phyloP scores from a whole-genome alignment of 2,113 vertebrate species.

The Numida meleagris region DNA sequence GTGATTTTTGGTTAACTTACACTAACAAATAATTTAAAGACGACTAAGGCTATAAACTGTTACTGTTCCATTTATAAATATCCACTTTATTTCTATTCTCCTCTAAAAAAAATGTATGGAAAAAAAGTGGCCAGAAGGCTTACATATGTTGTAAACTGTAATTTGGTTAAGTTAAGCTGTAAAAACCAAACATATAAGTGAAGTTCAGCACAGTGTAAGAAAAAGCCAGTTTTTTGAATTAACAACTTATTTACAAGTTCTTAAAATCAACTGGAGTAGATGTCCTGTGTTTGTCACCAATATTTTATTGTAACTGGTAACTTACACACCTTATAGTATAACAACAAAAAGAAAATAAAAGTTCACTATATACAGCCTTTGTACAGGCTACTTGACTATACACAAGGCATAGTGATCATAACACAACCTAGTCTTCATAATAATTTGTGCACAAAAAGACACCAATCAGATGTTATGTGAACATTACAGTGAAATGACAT shows the following conservation, averaged over 20 bases:
- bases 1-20: neutral
- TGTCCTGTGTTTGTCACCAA: slow-evolving; percentile 79
- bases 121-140: slow-evolving; percentile 34
- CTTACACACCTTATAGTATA: slow-evolving; percentile 82
- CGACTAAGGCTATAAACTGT: slow-evolving; percentile 58
- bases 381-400: slow-evolving; percentile 81
- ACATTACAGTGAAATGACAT: slow-evolving; percentile 89
- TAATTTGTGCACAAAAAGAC: slow-evolving; percentile 83
- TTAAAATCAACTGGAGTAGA: slow-evolving; percentile 61
- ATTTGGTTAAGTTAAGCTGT: slow-evolving; percentile 43
- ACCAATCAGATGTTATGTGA: slow-evolving; percentile 80
- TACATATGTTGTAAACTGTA: neutral
- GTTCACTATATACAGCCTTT: slow-evolving; percentile 81
- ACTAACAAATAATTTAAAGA: slow-evolving; percentile 51
- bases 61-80: slow-evolving; percentile 57
- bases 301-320: slow-evolving; percentile 92
- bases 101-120: slow-evolving; percentile 41
- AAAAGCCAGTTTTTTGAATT: slow-evolving; percentile 17
- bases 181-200: neutral
- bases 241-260: slow-evolving; percentile 60
- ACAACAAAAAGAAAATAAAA: slow-evolving; percentile 79
- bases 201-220: slow-evolving; percentile 50
- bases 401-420: slow-evolving; percentile 81
- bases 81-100: slow-evolving; percentile 9
- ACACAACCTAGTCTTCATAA: slow-evolving; percentile 78